phyloP scores from a whole-genome alignment of 2,113 vertebrate species.

The Salminus brasiliensis region DNA sequence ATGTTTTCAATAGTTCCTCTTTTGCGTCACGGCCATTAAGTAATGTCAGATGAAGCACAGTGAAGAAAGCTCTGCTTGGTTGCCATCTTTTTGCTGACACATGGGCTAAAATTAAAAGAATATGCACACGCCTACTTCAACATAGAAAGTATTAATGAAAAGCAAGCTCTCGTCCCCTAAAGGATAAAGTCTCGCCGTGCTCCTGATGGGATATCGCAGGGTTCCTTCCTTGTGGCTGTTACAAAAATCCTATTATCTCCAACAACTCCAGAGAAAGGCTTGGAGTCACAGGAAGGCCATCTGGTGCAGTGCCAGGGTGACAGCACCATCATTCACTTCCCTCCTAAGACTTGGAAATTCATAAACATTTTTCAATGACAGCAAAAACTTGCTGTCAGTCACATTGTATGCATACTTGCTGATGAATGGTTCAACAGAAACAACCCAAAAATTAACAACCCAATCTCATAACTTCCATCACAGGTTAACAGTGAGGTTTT shows the following conservation, averaged over 20 bases:
- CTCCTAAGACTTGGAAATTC: not conserved
- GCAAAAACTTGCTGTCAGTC: too few species aligned
- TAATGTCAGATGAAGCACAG: conserved; percentile 71
- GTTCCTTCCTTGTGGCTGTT: conserved; percentile 30
- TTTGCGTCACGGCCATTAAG: conserved; percentile 75
- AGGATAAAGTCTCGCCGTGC: conserved; percentile 32
- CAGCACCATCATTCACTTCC: conserved; percentile 5
- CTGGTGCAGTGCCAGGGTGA: conserved; percentile 6
- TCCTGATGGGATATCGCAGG: conserved; percentile 32
- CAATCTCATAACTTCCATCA: too few species aligned
- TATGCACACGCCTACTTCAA: conserved; percentile 31
- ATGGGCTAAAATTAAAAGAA: conserved; percentile 68
- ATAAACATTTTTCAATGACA: not conserved
- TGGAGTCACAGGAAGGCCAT: conserved; percentile 32
- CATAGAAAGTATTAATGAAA: conserved; percentile 36
- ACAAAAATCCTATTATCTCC: conserved; percentile 42
- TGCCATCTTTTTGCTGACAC: conserved; percentile 57
- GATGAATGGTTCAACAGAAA: too few species aligned
- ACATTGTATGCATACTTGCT: too few species aligned
- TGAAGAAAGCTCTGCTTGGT: conserved; percentile 45
- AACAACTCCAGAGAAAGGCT: conserved; percentile 26
- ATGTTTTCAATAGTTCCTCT: conserved; percentile 67
- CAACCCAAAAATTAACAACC: too few species aligned
- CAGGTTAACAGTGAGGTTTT: too few species aligned
- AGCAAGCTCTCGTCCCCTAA: conserved; percentile 11